Percentiles rank a stretch among this genome's conserved stretches.
phyloP scores from a whole-genome alignment of 2,797 vertebrate species.

The Echeneis naucrates region DNA sequence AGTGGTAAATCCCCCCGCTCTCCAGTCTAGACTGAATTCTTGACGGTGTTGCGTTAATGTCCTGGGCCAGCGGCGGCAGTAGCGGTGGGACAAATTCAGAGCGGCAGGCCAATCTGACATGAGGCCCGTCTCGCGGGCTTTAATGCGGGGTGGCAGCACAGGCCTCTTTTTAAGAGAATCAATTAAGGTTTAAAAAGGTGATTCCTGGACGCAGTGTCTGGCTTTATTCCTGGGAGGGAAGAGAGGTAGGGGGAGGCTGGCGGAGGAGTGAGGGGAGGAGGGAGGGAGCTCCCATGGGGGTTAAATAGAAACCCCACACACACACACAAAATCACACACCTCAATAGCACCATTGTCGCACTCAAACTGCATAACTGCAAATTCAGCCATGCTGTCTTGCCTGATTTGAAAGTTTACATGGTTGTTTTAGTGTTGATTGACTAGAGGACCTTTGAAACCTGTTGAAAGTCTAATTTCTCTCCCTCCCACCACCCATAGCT shows the following conservation, averaged over 20 bases:
- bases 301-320: conserved; percentile 68
- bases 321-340: conserved; percentile 69
- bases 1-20: conserved; percentile 73
- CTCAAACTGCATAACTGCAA: conserved; percentile 52
- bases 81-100: conserved; percentile 64
- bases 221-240: conserved; percentile 75
- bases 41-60: conserved; percentile 75
- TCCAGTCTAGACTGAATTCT: conserved; percentile 82
- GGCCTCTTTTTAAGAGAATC: conserved; percentile 78
- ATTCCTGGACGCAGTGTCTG: conserved; percentile 74
- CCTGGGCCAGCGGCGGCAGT: conserved; percentile 40
- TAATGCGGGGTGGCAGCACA: conserved; percentile 77
- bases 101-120: conserved; percentile 75
- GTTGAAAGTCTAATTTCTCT: conserved; percentile 52
- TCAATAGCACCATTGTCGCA: conserved; percentile 72
- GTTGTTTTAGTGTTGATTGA: conserved; percentile 60
- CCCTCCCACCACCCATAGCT: conserved; percentile 15
- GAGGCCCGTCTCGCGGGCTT: conserved; percentile 66
- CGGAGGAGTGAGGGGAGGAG: conserved; percentile 24
- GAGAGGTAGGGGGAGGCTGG: conserved; percentile 16
- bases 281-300: conserved; percentile 64
- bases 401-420: conserved; percentile 67
- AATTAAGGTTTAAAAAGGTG: conserved; percentile 85
- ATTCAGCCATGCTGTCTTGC: conserved; percentile 41
- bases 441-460: conserved; percentile 53